Base-by-base conservation (phyloP, 2,888 invertebrate genomes). In the Charanyca ferruginea region DNA sequence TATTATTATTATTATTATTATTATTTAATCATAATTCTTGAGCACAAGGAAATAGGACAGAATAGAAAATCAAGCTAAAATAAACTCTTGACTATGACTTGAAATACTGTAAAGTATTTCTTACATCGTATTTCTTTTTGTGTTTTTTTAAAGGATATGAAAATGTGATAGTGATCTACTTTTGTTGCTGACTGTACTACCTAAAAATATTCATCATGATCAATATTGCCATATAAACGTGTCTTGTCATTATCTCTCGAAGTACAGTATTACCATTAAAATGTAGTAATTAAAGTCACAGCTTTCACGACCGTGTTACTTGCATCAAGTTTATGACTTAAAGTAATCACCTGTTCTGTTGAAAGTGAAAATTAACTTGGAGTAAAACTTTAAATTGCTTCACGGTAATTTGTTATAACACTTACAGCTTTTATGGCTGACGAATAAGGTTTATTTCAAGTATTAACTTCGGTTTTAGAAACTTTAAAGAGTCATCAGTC, bases 361-460 rank as follows among this genome's bases (percentile, higher is more conserved):
- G 22, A 23, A 76, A 58, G 53, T 28, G 53, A 48, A 28, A 49
- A 47, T 73, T 66, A 76, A 63, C 35, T 54, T 32, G 35, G 18
- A 5, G 35, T 45, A 20, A 6, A 58, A 54, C 35, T 62, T 53
- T 51, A 45, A 59, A 55, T 73, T 69, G 49, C 42, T 63, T 62
- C 20, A 23, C 22, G 3, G 53, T 63, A 45, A 69, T 70, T 76
- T 11, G 8, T 53, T 47, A 54, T 28, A 49, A 28, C 54, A 54
- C n/a, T 49, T n/a, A 35, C 28, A 53, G 28, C 28, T 22, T 54
- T 54, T 11, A 38, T 44, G 47, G n/a, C 8, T 9, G 4, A 38
- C 18, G 7, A 44, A 49, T 20, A 13, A 35, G 20, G 20, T 47
- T 44, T 57, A 25, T n/a, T n/a, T 35, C 38, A 16, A 16, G 16